phyloP scores from a whole-genome alignment of 2,113 vertebrate species.

The Meriones unguiculatus region DNA sequence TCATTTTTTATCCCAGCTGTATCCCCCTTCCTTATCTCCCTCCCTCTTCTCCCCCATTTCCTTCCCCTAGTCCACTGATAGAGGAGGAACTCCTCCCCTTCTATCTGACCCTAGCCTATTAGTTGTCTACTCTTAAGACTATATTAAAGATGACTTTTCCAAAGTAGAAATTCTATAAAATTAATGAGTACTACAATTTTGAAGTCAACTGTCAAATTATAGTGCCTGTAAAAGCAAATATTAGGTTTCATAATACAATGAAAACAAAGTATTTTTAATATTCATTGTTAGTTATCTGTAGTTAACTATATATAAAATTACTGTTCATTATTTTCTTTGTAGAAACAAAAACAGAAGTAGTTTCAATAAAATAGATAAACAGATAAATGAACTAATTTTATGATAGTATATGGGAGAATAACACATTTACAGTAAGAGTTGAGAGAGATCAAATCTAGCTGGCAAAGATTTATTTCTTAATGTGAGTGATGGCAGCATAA shows the following conservation, averaged over 20 bases:
- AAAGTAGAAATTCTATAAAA: neutral
- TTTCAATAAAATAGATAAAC: neutral
- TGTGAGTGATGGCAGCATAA: neutral
- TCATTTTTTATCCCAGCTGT: too few relatives aligned
- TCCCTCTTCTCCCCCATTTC: too few relatives aligned
- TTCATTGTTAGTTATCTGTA: neutral
- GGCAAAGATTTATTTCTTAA: neutral
- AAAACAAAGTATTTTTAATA: neutral
- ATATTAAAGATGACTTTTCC: neutral
- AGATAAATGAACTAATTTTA: neutral
- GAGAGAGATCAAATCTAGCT: neutral
- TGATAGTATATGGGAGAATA: neutral
- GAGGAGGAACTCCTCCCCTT: too few relatives aligned
- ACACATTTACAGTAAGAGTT: neutral
- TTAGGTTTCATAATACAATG: neutral
- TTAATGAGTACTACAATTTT: neutral
- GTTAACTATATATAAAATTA: too few relatives aligned
- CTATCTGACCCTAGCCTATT: too few relatives aligned
- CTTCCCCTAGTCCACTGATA: too few relatives aligned
- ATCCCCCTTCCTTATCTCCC: too few relatives aligned
- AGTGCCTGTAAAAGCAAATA: neutral
- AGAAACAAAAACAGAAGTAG: neutral
- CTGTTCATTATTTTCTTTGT: neutral
- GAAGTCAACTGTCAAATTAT: neutral
- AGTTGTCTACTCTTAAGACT: neutral